phyloP scores from a whole-genome alignment of 2,888 invertebrate genomes.

The Digitonthophagus gazella region DNA sequence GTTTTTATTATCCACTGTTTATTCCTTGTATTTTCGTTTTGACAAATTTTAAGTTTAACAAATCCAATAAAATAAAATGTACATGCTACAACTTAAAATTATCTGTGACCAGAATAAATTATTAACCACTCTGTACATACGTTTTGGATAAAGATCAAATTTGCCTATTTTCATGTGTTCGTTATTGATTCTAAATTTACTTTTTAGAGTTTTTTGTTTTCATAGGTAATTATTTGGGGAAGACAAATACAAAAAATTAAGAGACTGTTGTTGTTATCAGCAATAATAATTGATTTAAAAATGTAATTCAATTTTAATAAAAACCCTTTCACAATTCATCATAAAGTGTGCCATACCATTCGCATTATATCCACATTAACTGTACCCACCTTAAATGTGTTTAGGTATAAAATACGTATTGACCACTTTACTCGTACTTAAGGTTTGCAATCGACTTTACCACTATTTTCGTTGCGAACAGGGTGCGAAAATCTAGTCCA shows the following conservation, averaged over 20 bases:
- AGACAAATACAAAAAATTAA: neutral
- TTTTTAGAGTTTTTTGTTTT: neutral
- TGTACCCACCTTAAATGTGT: neutral
- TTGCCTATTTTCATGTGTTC: constrained; percentile 2
- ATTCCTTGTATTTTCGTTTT: too few species aligned
- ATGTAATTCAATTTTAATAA: too few species aligned
- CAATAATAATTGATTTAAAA: too few species aligned
- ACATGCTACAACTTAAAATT: too few species aligned
- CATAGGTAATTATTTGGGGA: neutral
- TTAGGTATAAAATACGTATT: neutral
- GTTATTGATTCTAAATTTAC: neutral
- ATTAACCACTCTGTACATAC: too few species aligned
- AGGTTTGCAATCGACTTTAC: neutral
- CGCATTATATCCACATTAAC: neutral
- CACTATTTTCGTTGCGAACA: neutral
- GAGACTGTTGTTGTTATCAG: neutral
- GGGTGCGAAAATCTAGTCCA: neutral
- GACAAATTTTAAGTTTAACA: too few species aligned
- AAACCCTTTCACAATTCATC: too few species aligned
- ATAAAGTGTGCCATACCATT: neutral
- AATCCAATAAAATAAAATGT: too few species aligned
- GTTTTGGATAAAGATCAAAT: too few species aligned
- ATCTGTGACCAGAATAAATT: too few species aligned
- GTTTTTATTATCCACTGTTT: too few species aligned
- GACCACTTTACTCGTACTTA: neutral